phyloP scores from a whole-genome alignment of 2,113 vertebrate species.

The Hippoglossus stenolepis region DNA sequence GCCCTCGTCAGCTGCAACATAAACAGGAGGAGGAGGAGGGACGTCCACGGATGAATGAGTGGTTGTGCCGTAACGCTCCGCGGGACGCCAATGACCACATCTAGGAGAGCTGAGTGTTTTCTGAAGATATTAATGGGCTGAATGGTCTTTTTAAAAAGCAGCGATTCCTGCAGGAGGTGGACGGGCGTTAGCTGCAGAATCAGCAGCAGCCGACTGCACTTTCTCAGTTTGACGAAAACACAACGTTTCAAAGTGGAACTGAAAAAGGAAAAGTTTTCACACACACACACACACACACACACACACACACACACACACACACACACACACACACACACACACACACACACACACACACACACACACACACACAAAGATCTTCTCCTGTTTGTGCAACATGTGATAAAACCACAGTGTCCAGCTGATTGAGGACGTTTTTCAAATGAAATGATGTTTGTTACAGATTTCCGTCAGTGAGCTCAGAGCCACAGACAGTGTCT shows the following conservation, averaged over 20 bases:
- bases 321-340: too few species aligned
- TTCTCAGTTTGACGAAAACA: slow-evolving; percentile 37
- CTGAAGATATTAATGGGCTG: slow-evolving; percentile 59
- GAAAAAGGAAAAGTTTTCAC: too few species aligned
- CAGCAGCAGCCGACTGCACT: slow-evolving; percentile 27
- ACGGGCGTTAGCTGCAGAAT: slow-evolving; percentile 5
- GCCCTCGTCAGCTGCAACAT: slow-evolving; percentile 89
- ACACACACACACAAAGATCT: too few species aligned
- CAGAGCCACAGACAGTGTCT: too few species aligned
- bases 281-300: too few species aligned
- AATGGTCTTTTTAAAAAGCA: slow-evolving; percentile 51
- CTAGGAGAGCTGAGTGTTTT: slow-evolving; percentile 46
- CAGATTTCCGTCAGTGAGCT: too few species aligned
- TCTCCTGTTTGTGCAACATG: too few species aligned
- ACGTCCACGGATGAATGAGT: slow-evolving; percentile 65
- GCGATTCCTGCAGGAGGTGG: slow-evolving; percentile 23
- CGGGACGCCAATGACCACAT: slow-evolving; percentile 66
- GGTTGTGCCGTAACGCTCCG: slow-evolving; percentile 55
- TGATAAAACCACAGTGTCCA: too few species aligned
- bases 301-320: too few species aligned
- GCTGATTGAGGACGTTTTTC: too few species aligned
- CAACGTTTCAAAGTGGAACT: background rate
- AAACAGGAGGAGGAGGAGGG: slow-evolving; percentile 58
- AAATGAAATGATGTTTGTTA: too few species aligned
- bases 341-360: too few species aligned